Percentiles rank a stretch among this genome's conserved stretches.
phyloP scores from a whole-genome alignment of 2,888 invertebrate species.

The Pecten maximus region DNA sequence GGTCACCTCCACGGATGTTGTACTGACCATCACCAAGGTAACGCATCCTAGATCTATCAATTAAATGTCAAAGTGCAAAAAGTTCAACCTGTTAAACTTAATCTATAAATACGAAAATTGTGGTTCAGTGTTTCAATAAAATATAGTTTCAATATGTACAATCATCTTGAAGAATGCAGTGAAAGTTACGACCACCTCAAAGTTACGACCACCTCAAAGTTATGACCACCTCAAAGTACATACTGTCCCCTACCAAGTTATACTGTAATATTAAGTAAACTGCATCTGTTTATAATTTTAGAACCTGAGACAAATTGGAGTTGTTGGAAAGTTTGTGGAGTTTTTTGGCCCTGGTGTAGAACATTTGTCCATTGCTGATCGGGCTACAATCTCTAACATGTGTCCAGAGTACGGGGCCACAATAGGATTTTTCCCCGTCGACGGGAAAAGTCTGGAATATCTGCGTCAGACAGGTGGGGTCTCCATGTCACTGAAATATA shows the following conservation, averaged over 20 bases:
- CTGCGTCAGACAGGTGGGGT: slow-evolving; percentile 90
- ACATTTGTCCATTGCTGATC: slow-evolving; percentile 95
- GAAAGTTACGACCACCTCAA: too few species aligned
- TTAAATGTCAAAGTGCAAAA: too few species aligned
- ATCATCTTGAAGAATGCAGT: too few species aligned
- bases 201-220: too few species aligned
- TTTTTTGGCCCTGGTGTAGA: slow-evolving; percentile 97
- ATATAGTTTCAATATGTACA: too few species aligned
- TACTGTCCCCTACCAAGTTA: too few species aligned
- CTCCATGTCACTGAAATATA: background rate
- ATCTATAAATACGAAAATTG: too few species aligned
- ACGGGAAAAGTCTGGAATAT: slow-evolving; percentile 91
- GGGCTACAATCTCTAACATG: slow-evolving; percentile 99
- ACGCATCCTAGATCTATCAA: too few species aligned
- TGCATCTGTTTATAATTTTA: slow-evolving; percentile 79
- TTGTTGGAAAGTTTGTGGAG: slow-evolving; percentile 99
- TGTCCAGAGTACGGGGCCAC: slow-evolving; percentile 99
- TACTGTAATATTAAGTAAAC: too few species aligned
- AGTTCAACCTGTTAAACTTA: too few species aligned
- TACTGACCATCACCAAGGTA: slow-evolving; percentile 98
- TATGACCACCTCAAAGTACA: too few species aligned
- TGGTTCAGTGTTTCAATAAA: too few species aligned
- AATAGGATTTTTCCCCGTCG: slow-evolving; percentile 96
- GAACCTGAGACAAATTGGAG: slow-evolving; percentile 95
- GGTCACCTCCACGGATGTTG: slow-evolving; percentile 97